Base-by-base conservation (phyloP, 35 echinoderm and acorn worm genomes). In the Chiridota heheva region DNA sequence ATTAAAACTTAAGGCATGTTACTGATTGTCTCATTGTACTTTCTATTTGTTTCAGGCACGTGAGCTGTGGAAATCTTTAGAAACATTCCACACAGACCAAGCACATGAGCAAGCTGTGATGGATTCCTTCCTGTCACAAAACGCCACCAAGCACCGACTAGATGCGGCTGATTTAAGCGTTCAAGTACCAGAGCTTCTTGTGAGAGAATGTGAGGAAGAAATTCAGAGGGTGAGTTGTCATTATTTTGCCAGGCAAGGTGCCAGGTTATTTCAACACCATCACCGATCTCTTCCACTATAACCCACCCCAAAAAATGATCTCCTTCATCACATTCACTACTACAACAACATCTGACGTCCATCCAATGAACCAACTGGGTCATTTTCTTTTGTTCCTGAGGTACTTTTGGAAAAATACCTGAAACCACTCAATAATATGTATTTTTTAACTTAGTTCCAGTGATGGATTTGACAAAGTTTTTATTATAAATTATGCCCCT, bases 201-300 rank as follows among this genome's bases (percentile, higher is more conserved):
- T 98, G 0, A 87, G 89, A 82, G 95, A 98, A 59, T 98, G 95
- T 55, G 84, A 98, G 73, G 75, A 87, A 69, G 88, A 98, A 62
- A 60, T 98, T 44, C 89, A 98, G 22, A 88, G 69, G 81, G 95
- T 98, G 55, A 45, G 83, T 67, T n/a, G 7, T 36, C 13, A 45
- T 16, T 32, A 24, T 2, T 40, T 58, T 24, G 31, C n/a, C 41
- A 26, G 12, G 12, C 10, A 12, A 13, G 48, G 48, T 13, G n/a
- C n/a, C 10, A 53, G 48, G 48, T 10, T 53, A 10, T 13, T 53
- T 10, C 22, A 22, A 53, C 10, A 53, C 48, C 10, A 53, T 53
- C 10, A 53, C 48, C 10, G 48, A 53, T 22, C 48, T 53, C 10
- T 53, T 53, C 48, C 22, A 22, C 48, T 53, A 53, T 53, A 53